Percentiles rank a stretch among this genome's conserved stretches.
Conservation (phyloP, 1,140 invertebrate species). For the Apis florea region DNA sequence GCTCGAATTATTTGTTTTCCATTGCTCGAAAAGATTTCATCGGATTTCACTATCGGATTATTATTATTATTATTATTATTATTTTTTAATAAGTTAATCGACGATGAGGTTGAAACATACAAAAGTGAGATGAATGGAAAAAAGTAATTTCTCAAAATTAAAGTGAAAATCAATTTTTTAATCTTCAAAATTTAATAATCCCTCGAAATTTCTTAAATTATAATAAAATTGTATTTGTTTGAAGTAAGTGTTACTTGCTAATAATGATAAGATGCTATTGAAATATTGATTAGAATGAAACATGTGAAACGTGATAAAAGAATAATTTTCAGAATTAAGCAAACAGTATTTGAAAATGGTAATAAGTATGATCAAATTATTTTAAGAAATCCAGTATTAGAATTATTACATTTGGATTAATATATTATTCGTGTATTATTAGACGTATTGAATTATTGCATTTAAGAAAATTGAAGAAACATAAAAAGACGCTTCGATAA, state of each 20-base stretch:
- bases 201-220: no score
- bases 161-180: neutral
- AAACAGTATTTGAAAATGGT: neutral
- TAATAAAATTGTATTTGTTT: no score
- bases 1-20: neutral
- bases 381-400: neutral
- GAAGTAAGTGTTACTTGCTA: no score
- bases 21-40: neutral
- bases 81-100: neutral
- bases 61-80: no score
- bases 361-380: neutral
- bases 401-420: no score
- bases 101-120: neutral
- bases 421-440: neutral
- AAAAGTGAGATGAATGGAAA: no score
- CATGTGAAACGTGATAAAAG: neutral
- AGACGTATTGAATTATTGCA: no score
- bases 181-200: no score
- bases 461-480: no score
- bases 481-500: no score
- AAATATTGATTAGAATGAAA: neutral
- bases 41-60: neutral
- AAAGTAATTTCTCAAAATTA: neutral
- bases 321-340: neutral
- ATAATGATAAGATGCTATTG: neutral